phyloP scores from a whole-genome alignment of 2,888 invertebrate species.

The Scelioninae gen. 1 region DNA sequence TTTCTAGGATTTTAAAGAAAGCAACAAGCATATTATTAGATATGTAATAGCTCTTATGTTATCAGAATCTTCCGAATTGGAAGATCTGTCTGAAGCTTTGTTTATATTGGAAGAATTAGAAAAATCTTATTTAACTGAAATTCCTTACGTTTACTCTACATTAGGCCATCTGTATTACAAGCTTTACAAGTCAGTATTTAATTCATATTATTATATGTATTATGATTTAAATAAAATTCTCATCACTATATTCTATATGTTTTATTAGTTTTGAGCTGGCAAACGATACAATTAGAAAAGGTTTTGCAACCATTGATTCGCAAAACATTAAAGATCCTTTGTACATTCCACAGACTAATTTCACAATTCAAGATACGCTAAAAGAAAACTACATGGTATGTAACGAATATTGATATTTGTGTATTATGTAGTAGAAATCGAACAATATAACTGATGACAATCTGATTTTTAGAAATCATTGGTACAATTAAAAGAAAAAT shows the following conservation, averaged over 20 bases:
- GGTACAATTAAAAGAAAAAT: constrained; percentile 71
- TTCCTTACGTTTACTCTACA: constrained; percentile 74
- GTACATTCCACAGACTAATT: constrained; percentile 74
- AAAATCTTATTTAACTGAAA: constrained; percentile 47
- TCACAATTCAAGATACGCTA: constrained; percentile 70
- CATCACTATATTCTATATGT: not conserved
- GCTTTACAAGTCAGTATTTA: constrained; percentile 73
- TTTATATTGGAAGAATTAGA: constrained; percentile 68
- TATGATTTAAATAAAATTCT: not conserved
- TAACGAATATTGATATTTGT: not conserved
- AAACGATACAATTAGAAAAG: constrained; percentile 64
- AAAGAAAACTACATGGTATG: constrained; percentile 70
- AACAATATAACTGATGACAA: not conserved
- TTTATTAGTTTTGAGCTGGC: constrained; percentile 74
- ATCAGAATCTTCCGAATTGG: constrained; percentile 48
- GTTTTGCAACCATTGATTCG: constrained; percentile 65
- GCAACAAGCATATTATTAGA: no score
- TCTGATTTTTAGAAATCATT: constrained; percentile 65
- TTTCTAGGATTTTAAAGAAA: constrained; percentile 13
- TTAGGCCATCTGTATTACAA: constrained; percentile 73
- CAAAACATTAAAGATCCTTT: constrained; percentile 43
- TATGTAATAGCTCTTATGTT: constrained; percentile 2
- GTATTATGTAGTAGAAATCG: constrained; percentile 4
- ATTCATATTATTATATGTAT: constrained; percentile 7
- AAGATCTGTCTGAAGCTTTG: constrained; percentile 72